phyloP scores from a whole-genome alignment of 2,113 vertebrate species.

The Brachypteracias leptosomus region DNA sequence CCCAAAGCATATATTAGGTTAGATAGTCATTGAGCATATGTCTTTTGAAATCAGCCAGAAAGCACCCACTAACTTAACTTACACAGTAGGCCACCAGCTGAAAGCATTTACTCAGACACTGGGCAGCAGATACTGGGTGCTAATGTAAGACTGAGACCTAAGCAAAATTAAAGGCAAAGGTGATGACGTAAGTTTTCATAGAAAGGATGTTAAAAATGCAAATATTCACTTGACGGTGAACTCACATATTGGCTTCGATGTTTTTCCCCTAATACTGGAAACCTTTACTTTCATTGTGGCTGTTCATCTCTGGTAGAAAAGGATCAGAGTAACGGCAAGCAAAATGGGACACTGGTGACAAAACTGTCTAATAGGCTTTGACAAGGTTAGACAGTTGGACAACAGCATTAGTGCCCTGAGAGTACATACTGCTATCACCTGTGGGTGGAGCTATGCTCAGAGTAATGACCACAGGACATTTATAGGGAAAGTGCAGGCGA shows the following conservation, averaged over 20 bases:
- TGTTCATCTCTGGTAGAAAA: background rate
- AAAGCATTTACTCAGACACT: background rate
- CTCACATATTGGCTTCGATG: background rate
- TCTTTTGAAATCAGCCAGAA: background rate
- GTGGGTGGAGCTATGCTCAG: background rate
- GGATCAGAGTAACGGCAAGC: background rate
- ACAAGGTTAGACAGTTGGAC: background rate
- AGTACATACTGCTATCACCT: rapidly evolving
- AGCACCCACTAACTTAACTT: background rate
- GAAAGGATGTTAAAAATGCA: background rate
- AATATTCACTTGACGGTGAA: background rate
- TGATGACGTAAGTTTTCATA: background rate
- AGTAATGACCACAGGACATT: background rate
- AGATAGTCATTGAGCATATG: background rate
- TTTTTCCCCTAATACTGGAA: background rate
- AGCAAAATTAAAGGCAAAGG: background rate
- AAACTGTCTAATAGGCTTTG: background rate
- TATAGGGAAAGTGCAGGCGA: background rate
- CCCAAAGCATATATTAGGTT: background rate
- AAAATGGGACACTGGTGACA: background rate
- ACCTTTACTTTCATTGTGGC: background rate
- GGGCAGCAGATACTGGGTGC: background rate
- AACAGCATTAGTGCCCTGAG: background rate
- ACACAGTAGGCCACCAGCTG: background rate
- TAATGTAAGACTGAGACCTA: background rate